Percentiles rank a stretch among this genome's conserved stretches.
Evolutionary conservation across 2,797 vertebrate species (phyloP).

Genomic region (Periophthalmus magnuspinnatus): DNA sequence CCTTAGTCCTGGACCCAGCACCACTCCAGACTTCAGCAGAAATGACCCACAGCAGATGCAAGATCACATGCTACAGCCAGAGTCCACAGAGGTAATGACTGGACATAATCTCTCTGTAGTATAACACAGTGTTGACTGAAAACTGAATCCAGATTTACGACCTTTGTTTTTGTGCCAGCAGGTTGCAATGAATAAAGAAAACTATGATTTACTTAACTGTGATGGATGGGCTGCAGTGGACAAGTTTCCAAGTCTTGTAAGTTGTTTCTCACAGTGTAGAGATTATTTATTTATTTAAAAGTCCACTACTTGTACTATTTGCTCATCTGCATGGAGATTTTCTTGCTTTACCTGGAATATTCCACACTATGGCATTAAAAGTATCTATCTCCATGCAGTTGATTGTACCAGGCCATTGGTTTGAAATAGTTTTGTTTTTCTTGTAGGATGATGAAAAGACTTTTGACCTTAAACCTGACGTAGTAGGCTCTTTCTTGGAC

Average conservation of each 20-base stretch:
- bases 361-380: not conserved
- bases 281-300: not conserved
- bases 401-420: not conserved
- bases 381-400: no score
- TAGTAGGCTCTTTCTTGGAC: constrained; percentile 91
- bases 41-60: constrained; percentile 80
- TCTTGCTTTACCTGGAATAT: not conserved
- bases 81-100: constrained; percentile 79
- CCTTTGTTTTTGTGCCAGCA: constrained; percentile 40
- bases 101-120: not conserved
- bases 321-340: not conserved
- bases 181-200: constrained; percentile 77
- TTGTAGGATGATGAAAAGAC: constrained; percentile 84
- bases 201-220: constrained; percentile 70
- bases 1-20: constrained; percentile 70
- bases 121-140: not conserved
- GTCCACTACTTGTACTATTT: not conserved
- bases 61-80: constrained; percentile 84
- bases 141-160: not conserved
- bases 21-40: constrained; percentile 78
- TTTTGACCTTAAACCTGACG: constrained; percentile 88
- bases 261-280: constrained; percentile 29
- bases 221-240: constrained; percentile 74
- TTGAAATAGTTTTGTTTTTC: not conserved
- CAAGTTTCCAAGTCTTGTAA: constrained; percentile 77